phyloP scores from a whole-genome alignment of 2,113 vertebrate species.

The Hoplias malabaricus region DNA sequence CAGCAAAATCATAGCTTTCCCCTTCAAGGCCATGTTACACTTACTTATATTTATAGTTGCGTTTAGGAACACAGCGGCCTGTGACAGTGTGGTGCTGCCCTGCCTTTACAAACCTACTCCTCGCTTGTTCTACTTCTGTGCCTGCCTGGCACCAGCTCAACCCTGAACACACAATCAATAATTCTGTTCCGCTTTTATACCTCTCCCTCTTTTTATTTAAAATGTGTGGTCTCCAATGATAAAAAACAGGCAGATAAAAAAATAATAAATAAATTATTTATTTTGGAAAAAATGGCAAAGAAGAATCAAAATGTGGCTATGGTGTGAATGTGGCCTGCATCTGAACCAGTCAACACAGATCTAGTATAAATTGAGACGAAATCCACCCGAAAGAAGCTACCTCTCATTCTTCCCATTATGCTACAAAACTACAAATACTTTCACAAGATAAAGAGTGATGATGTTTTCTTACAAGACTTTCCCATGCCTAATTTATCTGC shows the following conservation, averaged over 20 bases:
- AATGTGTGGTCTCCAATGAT: conserved; percentile 37
- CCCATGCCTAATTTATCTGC: too few species aligned
- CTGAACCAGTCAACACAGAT: background rate
- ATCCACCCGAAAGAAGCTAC: too few species aligned
- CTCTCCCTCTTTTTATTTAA: conserved; percentile 33
- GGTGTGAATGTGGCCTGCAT: background rate
- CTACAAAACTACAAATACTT: too few species aligned
- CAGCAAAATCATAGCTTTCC: conserved; percentile 70
- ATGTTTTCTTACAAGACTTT: too few species aligned
- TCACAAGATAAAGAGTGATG: too few species aligned
- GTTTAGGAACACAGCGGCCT: conserved; percentile 64
- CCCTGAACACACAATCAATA: conserved; percentile 35
- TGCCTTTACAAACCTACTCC: conserved; percentile 53
- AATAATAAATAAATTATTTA: conserved; percentile 2
- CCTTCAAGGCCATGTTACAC: conserved; percentile 66
- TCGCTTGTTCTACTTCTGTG: conserved; percentile 53
- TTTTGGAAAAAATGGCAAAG: background rate
- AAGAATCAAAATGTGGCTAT: background rate
- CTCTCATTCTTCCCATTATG: too few species aligned
- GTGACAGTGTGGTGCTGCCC: conserved; percentile 60
- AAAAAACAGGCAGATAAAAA: conserved; percentile 29
- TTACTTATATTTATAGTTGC: conserved; percentile 74
- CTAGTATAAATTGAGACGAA: too few species aligned
- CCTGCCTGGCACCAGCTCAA: conserved; percentile 39
- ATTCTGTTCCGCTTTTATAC: conserved; percentile 38